These are phyloP conservation scores for Tachysurus fulvidraco DNA, from an alignment of 2,113 vertebrate species.

Conservation along the genomic window DNA sequence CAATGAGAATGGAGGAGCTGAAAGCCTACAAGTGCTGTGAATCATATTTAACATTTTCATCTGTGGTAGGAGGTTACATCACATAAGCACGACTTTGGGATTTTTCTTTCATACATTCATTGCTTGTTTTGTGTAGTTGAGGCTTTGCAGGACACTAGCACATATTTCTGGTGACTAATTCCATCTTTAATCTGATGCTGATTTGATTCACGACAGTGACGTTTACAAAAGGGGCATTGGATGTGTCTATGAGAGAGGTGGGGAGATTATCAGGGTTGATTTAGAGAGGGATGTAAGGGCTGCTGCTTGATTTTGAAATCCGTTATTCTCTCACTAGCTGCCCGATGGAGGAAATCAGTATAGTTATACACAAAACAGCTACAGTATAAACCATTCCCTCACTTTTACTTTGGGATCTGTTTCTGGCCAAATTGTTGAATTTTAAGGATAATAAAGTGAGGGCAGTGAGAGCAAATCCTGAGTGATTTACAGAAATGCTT, in stretches of 20 bases:
- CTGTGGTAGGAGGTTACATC: background rate
- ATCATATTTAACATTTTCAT: background rate
- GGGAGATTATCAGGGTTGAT: background rate
- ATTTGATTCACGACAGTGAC: background rate
- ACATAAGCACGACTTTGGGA: background rate
- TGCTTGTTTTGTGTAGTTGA: background rate
- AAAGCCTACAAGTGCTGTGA: background rate
- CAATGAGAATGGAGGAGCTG: background rate
- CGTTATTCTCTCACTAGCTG: background rate
- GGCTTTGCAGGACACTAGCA: background rate
- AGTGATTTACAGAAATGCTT: background rate
- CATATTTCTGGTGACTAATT: background rate
- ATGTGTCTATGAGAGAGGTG: background rate
- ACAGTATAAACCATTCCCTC: background rate
- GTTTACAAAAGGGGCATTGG: background rate
- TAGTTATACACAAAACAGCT: background rate
- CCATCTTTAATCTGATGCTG: background rate
- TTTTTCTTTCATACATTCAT: background rate
- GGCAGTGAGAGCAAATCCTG: background rate
- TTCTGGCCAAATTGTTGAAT: background rate
- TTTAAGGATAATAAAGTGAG: background rate
- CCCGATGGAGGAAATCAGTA: background rate
- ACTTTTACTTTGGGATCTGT: background rate
- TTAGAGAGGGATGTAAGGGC: background rate
- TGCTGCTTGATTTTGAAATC: background rate